Percentiles rank a stretch among this genome's conserved stretches.
Evolutionary conservation across 2,113 vertebrate genomes (phyloP).

Genomic region (Pituophis catenifer): DNA sequence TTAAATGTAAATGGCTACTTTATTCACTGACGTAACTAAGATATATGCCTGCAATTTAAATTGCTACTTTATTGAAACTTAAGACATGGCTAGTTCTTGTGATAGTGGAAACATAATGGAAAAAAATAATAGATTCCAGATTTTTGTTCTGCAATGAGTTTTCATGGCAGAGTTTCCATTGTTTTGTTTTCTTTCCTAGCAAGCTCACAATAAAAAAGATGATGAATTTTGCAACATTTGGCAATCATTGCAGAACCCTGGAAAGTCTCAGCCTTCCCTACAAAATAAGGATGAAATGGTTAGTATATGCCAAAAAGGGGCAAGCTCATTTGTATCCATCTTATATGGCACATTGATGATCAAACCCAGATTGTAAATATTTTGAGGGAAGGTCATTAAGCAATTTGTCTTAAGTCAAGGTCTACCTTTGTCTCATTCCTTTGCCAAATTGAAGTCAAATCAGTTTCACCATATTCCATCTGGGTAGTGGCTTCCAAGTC

Average conservation of each 20-base stretch:
- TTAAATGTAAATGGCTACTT: background rate
- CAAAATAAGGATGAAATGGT: conserved; percentile 80
- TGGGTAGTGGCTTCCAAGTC: background rate
- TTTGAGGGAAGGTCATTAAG: background rate
- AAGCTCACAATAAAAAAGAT: conserved; percentile 71
- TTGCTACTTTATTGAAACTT: background rate
- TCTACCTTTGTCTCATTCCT: background rate
- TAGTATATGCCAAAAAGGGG: conserved; percentile 41
- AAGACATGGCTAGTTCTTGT: background rate
- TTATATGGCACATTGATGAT: background rate
- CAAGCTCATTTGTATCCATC: background rate
- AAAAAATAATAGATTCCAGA: background rate
- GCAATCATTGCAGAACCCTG: conserved; percentile 85
- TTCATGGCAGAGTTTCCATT: background rate
- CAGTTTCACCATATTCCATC: background rate
- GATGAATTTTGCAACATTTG: conserved; percentile 90
- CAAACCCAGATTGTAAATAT: background rate
- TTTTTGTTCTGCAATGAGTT: background rate
- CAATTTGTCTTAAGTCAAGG: background rate
- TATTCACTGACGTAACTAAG: background rate
- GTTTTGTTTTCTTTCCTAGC: conserved; percentile 13
- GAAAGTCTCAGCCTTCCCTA: conserved; percentile 74
- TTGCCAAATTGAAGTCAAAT: background rate
- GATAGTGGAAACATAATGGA: background rate
- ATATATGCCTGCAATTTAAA: background rate